Conservation (phyloP, 2,888 invertebrate species). For the Lochmaea capreae region DNA sequence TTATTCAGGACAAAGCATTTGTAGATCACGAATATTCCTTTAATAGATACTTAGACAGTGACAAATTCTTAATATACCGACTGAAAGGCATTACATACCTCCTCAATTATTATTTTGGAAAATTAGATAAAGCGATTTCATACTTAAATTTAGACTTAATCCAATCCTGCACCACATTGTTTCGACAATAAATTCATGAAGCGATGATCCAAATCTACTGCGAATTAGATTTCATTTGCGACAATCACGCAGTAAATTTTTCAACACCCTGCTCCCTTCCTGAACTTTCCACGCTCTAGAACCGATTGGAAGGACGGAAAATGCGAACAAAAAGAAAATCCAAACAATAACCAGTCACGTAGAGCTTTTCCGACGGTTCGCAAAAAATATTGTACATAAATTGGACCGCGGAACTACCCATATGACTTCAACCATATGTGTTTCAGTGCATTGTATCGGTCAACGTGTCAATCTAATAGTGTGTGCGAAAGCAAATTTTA, state of each 20-base stretch:
- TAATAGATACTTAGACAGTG: too few species aligned
- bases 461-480: background rate
- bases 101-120: too few species aligned
- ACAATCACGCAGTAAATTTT: conserved; percentile 33
- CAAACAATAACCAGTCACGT: conserved; percentile 22
- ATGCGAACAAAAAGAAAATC: conserved; percentile 20
- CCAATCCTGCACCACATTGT: background rate
- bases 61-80: too few species aligned
- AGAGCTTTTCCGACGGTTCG: background rate
- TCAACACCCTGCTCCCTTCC: conserved; percentile 11
- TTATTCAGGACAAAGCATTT: too few species aligned
- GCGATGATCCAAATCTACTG: conserved; percentile 27
- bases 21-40: too few species aligned
- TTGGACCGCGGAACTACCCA: background rate
- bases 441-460: background rate
- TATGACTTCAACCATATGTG: background rate
- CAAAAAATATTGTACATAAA: conserved; percentile 13
- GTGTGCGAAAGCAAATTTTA: background rate
- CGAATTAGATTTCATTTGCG: conserved; percentile 33
- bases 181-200: conserved; percentile 7
- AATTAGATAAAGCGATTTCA: background rate
- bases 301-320: background rate
- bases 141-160: background rate
- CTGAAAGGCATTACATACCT: too few species aligned
- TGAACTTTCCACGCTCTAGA: background rate